Percentiles rank a stretch among this genome's conserved stretches.
Evolutionary conservation across 2,888 invertebrate genomes (phyloP).

Genomic region (Quadroppia sp.): DNA sequence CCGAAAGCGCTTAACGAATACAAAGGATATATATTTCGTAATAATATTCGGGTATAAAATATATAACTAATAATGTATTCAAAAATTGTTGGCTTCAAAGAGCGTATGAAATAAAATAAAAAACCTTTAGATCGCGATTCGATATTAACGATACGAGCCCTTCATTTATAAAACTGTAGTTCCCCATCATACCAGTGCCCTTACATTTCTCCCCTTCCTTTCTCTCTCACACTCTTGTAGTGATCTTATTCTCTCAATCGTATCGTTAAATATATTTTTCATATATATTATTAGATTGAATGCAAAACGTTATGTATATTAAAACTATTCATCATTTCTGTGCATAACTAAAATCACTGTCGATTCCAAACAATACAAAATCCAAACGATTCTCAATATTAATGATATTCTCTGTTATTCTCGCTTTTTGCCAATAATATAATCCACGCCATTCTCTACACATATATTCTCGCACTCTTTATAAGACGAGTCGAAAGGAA

Average conservation of each 20-base stretch:
- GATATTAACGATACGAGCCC: constrained; percentile 4
- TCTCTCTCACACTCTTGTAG: background rate
- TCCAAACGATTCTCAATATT: constrained; percentile 3
- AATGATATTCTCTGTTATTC: background rate
- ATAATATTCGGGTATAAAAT: background rate
- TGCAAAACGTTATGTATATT: constrained; percentile 5
- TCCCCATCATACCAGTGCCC: too few relatives aligned
- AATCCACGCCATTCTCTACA: too few relatives aligned
- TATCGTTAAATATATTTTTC: background rate
- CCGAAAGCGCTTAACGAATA: background rate
- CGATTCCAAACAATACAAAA: background rate
- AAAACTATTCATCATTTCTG: background rate
- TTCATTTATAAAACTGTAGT: constrained; percentile 2
- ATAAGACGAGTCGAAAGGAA: too few relatives aligned
- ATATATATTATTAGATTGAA: background rate
- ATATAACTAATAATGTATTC: background rate
- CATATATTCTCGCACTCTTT: too few relatives aligned
- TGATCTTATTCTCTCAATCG: too few relatives aligned
- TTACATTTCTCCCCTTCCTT: too few relatives aligned
- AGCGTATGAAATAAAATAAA: too few relatives aligned
- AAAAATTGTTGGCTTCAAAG: background rate
- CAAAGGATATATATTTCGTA: background rate
- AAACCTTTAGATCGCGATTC: background rate
- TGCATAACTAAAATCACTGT: background rate
- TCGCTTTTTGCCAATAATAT: too few relatives aligned